Evolutionary conservation across 2,888 invertebrate genomes (phyloP).

Genomic region (Malthinus flaveolus): DNA sequence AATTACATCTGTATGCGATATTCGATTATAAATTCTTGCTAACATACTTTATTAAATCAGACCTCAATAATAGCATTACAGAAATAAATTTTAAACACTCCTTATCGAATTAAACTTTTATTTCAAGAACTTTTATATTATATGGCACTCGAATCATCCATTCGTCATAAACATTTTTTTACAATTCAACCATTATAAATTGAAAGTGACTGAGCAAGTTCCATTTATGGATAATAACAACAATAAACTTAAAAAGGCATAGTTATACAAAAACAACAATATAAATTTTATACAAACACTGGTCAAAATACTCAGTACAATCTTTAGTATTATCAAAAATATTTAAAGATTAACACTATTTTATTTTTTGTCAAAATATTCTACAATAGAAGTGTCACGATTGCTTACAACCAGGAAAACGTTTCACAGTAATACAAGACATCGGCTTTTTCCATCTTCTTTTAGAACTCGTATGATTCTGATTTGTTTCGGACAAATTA

Average conservation of each 20-base stretch:
- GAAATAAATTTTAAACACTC: too few relatives aligned
- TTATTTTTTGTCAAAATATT: conserved; percentile 24
- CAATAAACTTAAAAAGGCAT: conserved; percentile 41
- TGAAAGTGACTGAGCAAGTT: conserved; percentile 38
- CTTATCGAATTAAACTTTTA: too few relatives aligned
- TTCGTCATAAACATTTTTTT: conserved; percentile 23
- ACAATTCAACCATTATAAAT: conserved; percentile 24
- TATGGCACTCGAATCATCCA: conserved; percentile 45
- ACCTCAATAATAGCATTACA: too few relatives aligned
- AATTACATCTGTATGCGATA: too few relatives aligned
- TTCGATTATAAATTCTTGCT: too few relatives aligned
- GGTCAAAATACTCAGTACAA: conserved; percentile 37
- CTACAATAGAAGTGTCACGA: conserved; percentile 57
- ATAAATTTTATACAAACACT: conserved; percentile 44
- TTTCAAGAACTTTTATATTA: conserved; percentile 19
- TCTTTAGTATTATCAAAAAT: conserved; percentile 37
- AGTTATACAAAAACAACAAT: conserved; percentile 45
- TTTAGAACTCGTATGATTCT: conserved; percentile 52
- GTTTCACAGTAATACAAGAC: conserved; percentile 62
- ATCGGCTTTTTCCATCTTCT: conserved; percentile 62
- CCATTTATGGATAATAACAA: conserved; percentile 44
- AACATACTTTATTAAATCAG: too few relatives aligned
- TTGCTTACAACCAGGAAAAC: conserved; percentile 64
- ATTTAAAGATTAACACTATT: conserved; percentile 25
- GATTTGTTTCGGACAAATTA: conserved; percentile 46